Base-by-base conservation (phyloP, 2,888 invertebrate species). In the Lasioglossum zephyrum region DNA sequence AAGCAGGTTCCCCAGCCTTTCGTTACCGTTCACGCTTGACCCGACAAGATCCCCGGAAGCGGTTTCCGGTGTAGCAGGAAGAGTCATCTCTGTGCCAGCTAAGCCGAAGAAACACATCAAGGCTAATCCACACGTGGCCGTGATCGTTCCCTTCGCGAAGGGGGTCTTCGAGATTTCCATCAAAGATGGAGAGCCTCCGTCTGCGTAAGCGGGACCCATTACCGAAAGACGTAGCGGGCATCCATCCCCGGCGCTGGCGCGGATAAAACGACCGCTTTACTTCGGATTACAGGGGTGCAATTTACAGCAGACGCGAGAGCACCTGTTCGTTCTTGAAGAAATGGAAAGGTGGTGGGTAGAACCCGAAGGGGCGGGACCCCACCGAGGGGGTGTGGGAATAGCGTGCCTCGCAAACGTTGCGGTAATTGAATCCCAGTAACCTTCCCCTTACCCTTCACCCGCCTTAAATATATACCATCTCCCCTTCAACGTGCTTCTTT, bases 251-350 rank as follows among this genome's bases (percentile, higher is more conserved):
- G 22, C 22, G 4, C 91, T 92, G 93, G 93, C 92, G 93, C 92
- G 93, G 94, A 95, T 95, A 95, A 95, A 94, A 94, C 95, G 94
- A 94, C 93, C 95, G 95, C 94, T 95, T 95, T 95, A 94, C 94
- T 94, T 95, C 93, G 94, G 95, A 95, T 94, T 95, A 95, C 94
- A 93, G 93, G 92, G 92, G 93, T 87, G 94, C 94, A 95, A 95
- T 95, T 95, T 95, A 95, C 94, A 94, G 93, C 94, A 93, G 94
- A 93, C 94, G 92, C 91, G 91, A 89, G 93, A 94, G 94, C 94
- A 94, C 94, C 94, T 94, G 94, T 94, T 94, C 94, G 93, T 92
- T 92, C 93, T 92, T 92, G 92, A 93, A 91, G 92, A 93, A 92
- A 93, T 93, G 92, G 93, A 93, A 92, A 91, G 93, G 90, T 88